Base-by-base conservation (phyloP, 2,797 vertebrate species). In the Channallabes apus region DNA sequence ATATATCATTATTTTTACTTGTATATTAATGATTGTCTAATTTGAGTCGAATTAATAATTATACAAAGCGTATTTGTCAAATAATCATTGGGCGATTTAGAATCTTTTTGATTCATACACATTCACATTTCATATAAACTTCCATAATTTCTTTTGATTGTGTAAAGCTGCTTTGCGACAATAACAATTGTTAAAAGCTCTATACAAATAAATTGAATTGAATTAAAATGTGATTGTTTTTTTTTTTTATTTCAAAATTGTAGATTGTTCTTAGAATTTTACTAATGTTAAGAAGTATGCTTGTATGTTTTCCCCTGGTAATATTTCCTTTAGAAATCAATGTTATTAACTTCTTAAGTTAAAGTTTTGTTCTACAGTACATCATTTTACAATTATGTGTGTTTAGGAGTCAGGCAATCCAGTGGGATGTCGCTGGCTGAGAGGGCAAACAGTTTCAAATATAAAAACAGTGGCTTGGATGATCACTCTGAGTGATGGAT, bases 401-500 rank as follows among this genome's bases (percentile, higher is more conserved):
- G 38, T 75, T 64, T 84, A 88, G 89, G 79, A 85, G 62, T n/a
- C 80, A 20, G 88, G 89, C 20, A 14, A 73, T 32, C 18, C 84
- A 1, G 61, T 82, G 24, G 20, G 91, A 41, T 98, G 96, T 82
- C 92, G 86, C 82, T 97, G 97, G 93, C 91, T 98, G 81, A 94
- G 93, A 0, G 96, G 96, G 2, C 90, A 91, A 2, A 91, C 89
- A 1, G 84, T 98, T 72, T 93, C 94, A 78, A 94, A 93, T 87
- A 97, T 99, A 81, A 97, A 96, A 89, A 99, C 98, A 0, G 94
- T 99, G 91, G 98, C 98, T 11, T 99, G 98, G 98, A 99, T 99
- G 98, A 95, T 99, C 64, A 98, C 97, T 0, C 90, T 99, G 90
- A 97, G 98, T 32, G 98, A 99, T 29, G 97, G 96, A 0, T 88